Conservation (phyloP, 2,113 vertebrate genomes). For the Pithys albifrons region DNA sequence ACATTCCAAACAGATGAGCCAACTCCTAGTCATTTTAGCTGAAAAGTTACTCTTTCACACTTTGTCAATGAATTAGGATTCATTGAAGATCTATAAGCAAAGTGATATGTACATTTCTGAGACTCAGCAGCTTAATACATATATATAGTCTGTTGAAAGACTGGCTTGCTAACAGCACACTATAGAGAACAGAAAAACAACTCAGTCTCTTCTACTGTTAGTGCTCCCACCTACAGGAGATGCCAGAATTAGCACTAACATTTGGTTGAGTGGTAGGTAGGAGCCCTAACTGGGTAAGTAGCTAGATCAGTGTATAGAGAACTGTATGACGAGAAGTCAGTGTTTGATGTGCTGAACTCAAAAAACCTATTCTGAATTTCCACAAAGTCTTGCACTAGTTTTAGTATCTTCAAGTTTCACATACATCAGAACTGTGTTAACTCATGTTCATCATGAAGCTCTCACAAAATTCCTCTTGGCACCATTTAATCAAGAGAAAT, state of each 20-base stretch:
- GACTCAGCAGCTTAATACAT: background rate
- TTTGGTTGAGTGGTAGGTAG: constrained; percentile 44
- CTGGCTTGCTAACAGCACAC: background rate
- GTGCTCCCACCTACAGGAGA: constrained; percentile 44
- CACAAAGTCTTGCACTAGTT: background rate
- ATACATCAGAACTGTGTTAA: background rate
- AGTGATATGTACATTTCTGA: background rate
- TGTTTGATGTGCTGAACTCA: background rate
- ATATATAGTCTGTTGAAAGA: constrained; percentile 1
- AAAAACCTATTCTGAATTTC: background rate
- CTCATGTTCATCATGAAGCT: background rate
- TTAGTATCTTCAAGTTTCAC: background rate
- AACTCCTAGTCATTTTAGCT: background rate
- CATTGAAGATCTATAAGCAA: background rate
- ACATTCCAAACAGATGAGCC: background rate
- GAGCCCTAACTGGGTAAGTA: constrained; percentile 15
- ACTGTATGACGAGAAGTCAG: background rate
- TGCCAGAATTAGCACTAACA: constrained; percentile 45
- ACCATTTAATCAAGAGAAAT: background rate
- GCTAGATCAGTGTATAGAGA: background rate
- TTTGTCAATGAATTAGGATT: background rate
- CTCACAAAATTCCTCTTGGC: background rate
- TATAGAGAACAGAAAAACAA: constrained; percentile 25
- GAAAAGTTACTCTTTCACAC: constrained; percentile 19
- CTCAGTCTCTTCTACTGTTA: background rate